Evolutionary conservation across 2,797 vertebrate species (phyloP).

Genomic region (Pseudochirops corinnae): DNA sequence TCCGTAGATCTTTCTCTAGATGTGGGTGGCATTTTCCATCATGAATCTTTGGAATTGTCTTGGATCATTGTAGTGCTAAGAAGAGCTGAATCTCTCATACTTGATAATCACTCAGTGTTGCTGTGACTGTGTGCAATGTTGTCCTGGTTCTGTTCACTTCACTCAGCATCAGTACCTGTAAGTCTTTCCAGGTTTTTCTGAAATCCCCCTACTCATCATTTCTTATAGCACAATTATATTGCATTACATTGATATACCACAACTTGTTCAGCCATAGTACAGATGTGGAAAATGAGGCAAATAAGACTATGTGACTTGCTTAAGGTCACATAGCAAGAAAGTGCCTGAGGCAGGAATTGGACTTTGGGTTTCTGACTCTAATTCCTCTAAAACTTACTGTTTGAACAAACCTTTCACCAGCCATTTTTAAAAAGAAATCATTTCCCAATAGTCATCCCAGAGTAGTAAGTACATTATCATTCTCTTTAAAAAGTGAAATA

Average conservation of each 20-base stretch:
- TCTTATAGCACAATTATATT: background rate
- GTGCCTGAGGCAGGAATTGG: background rate
- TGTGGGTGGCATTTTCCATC: background rate
- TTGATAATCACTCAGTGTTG: background rate
- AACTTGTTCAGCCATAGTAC: background rate
- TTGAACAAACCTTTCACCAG: background rate
- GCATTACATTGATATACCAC: background rate
- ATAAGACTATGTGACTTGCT: background rate
- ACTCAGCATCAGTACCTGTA: background rate
- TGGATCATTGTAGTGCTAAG: background rate
- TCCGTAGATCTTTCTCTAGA: background rate
- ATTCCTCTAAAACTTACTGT: background rate
- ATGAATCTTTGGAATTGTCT: background rate
- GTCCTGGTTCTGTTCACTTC: background rate
- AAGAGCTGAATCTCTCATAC: background rate
- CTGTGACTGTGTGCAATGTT: background rate
- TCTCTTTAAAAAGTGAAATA: slow-evolving; percentile 28
- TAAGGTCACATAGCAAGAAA: background rate
- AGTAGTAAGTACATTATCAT: background rate
- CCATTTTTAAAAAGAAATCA: background rate
- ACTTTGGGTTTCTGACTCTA: background rate
- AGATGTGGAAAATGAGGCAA: background rate
- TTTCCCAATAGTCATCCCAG: background rate
- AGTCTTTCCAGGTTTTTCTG: no score
- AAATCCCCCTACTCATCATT: background rate